phyloP scores from a whole-genome alignment of 2,113 vertebrate genomes.

The Aldabrachelys gigantea region DNA sequence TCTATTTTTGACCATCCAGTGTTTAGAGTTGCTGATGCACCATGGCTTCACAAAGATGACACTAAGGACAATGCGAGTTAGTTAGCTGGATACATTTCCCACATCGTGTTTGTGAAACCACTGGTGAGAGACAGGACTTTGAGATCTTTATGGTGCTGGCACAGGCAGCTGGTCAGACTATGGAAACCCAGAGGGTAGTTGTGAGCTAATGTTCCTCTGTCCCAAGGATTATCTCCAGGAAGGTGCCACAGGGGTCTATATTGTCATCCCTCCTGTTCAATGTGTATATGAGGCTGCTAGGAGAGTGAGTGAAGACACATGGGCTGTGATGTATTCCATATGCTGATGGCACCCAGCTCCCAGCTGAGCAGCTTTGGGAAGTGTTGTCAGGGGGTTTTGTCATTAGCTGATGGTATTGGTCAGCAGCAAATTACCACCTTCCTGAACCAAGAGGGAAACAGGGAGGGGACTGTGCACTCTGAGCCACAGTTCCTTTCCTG shows the following conservation, averaged over 20 bases:
- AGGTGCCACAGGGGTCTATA: not conserved
- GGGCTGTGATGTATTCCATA: not conserved
- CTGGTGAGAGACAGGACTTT: not conserved
- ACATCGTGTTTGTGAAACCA: not conserved
- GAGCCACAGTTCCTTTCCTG: not conserved
- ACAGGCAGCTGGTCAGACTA: not conserved
- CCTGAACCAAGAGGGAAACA: not conserved
- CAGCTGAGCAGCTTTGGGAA: not conserved
- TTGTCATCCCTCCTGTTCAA: not conserved
- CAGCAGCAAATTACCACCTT: not conserved
- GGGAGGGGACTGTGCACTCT: not conserved
- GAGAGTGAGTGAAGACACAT: not conserved
- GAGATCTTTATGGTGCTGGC: not conserved
- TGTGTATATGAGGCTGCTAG: not conserved
- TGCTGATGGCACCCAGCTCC: not conserved
- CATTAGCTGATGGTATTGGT: not conserved
- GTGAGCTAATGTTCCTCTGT: not conserved
- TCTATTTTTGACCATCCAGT: fast-evolving
- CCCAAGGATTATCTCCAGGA: not conserved
- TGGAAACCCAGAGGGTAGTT: not conserved
- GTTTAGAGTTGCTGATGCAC: not conserved
- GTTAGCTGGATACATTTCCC: not conserved
- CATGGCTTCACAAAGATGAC: not conserved
- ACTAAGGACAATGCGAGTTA: not conserved
- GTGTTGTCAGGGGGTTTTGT: not conserved